Conservation (phyloP, 2,797 vertebrate genomes). For the Sus cebifrons region DNA sequence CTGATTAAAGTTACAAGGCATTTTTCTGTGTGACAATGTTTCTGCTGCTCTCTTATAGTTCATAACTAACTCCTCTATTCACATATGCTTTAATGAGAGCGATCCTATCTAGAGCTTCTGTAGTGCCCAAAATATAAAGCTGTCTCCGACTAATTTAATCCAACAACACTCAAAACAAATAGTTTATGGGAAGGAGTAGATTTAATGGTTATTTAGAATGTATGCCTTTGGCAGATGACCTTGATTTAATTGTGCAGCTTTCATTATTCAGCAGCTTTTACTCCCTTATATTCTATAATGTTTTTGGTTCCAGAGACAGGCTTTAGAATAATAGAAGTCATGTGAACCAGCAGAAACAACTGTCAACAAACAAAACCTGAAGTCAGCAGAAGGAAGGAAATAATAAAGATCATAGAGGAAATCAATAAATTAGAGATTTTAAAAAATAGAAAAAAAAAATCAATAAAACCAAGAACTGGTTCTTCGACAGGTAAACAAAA, state of each 20-base stretch:
- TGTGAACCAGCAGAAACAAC: conserved; percentile 15
- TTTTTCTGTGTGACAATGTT: conserved; percentile 54
- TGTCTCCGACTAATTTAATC: conserved; percentile 45
- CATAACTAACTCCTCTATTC: conserved; percentile 42
- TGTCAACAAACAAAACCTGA: neutral
- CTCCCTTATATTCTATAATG: conserved; percentile 12
- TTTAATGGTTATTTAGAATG: conserved; percentile 60
- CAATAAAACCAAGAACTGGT: too few species aligned
- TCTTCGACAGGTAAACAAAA: too few species aligned
- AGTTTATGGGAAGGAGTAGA: conserved; percentile 40
- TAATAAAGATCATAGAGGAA: too few species aligned
- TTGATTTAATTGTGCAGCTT: conserved; percentile 66
- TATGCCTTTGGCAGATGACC: conserved; percentile 24
- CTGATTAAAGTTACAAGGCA: neutral
- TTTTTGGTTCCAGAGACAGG: neutral
- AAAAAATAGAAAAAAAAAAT: too few species aligned
- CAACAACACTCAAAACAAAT: conserved; percentile 31
- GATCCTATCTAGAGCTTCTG: neutral
- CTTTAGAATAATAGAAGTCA: conserved; percentile 43
- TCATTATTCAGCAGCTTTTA: conserved; percentile 40
- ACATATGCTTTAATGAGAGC: conserved; percentile 17
- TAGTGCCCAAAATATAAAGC: conserved; percentile 25
- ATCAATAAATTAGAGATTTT: too few species aligned
- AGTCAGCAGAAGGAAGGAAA: too few species aligned
- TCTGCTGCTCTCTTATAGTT: conserved; percentile 25